A percentile compares a stretch with the other conserved stretches of the same genome.
Conservation (phyloP, 1,140 invertebrate genomes). For the Sipha flava region DNA sequence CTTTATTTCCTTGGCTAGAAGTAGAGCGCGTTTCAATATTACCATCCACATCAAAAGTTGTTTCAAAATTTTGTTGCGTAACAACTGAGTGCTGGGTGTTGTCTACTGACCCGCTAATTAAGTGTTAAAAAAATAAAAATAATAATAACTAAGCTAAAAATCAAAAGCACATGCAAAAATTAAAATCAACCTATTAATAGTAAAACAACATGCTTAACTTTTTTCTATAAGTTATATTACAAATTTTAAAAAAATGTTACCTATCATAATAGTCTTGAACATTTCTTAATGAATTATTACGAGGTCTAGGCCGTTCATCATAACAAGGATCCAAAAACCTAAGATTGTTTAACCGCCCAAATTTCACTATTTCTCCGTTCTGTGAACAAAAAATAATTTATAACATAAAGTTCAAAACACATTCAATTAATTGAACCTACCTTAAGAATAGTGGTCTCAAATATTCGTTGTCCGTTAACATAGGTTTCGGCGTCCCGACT, state of each 20-base stretch:
- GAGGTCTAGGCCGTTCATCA: slow-evolving; percentile 66
- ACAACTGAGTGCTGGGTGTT: slow-evolving; percentile 18
- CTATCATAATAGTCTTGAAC: slow-evolving; percentile 62
- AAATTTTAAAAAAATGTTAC: slow-evolving; percentile 45
- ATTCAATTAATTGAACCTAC: slow-evolving; percentile 44
- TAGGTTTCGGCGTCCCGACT: slow-evolving; percentile 86
- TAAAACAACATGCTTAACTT: neutral
- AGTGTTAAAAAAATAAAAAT: neutral
- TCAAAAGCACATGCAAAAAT: neutral
- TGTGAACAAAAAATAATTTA: slow-evolving; percentile 43
- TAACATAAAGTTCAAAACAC: no score
- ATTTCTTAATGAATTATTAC: slow-evolving; percentile 58
- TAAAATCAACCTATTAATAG: neutral
- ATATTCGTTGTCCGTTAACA: slow-evolving; percentile 84
- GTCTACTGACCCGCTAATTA: slow-evolving; percentile 31
- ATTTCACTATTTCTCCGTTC: slow-evolving; percentile 79
- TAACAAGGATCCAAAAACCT: slow-evolving; percentile 84
- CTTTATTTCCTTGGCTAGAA: slow-evolving; percentile 49
- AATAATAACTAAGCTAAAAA: neutral
- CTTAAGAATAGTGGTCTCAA: slow-evolving; percentile 85
- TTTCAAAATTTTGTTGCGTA: slow-evolving; percentile 61
- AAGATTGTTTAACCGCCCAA: slow-evolving; percentile 84
- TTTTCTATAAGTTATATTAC: neutral
- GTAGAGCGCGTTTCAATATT: slow-evolving; percentile 64
- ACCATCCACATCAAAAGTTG: slow-evolving; percentile 71